These are phyloP conservation scores for Rana temporaria DNA, from an alignment of 2,113 vertebrate species.

Conservation along the genomic window DNA sequence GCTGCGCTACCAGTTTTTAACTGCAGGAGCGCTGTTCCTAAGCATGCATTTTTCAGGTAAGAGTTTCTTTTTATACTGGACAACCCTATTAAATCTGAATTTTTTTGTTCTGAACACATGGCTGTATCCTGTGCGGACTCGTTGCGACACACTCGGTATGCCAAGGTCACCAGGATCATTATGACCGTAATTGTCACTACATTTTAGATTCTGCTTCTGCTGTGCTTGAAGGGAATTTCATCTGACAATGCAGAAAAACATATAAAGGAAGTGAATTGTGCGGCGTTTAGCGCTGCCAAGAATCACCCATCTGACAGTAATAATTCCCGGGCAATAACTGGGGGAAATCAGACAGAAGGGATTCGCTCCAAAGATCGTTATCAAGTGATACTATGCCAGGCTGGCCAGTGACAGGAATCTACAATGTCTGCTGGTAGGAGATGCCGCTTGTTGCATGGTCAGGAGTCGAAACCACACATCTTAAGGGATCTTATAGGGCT, in stretches of 20 bases:
- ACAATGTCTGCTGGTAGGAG: too few species aligned
- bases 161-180: background rate
- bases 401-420: background rate
- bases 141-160: background rate
- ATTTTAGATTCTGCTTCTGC: background rate
- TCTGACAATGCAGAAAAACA: slow-evolving; percentile 18
- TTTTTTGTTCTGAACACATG: too few species aligned
- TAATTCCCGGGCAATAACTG: slow-evolving; percentile 13
- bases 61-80: too few species aligned
- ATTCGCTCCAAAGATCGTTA: background rate
- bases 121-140: too few species aligned
- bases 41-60: too few species aligned
- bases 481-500: too few species aligned
- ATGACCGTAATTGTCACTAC: background rate
- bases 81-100: too few species aligned
- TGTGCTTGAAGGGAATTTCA: background rate
- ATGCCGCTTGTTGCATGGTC: too few species aligned
- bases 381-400: background rate
- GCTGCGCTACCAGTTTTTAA: too few species aligned
- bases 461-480: too few species aligned
- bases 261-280: slow-evolving; percentile 15
- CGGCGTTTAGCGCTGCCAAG: background rate
- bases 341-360: slow-evolving; percentile 3
- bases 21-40: too few species aligned
- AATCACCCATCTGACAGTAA: slow-evolving; percentile 13